Conservation (phyloP, 2,113 vertebrate species). For the Lonchura striata region DNA sequence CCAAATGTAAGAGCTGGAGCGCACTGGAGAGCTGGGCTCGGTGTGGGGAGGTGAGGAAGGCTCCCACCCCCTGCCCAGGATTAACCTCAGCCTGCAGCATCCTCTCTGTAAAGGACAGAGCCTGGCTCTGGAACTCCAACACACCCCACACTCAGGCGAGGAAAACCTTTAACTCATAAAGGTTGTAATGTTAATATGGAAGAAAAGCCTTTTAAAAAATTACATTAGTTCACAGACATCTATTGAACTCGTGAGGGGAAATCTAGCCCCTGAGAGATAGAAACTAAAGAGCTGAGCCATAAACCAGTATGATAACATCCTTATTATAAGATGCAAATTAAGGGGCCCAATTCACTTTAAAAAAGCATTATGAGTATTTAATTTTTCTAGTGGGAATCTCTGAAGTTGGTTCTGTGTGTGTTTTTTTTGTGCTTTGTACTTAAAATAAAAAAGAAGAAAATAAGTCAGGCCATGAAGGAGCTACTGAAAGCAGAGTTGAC, state of each 20-base stretch:
- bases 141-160: neutral
- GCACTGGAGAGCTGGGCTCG: slow-evolving; percentile 64
- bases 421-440: slow-evolving; percentile 58
- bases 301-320: slow-evolving; percentile 82
- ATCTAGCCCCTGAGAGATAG: slow-evolving; percentile 81
- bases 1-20: slow-evolving; percentile 70
- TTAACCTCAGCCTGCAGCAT: neutral
- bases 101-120: neutral
- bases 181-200: slow-evolving; percentile 72
- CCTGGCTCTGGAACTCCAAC: neutral
- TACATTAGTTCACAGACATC: slow-evolving; percentile 77
- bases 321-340: slow-evolving; percentile 85
- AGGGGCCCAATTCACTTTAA: slow-evolving; percentile 80
- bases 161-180: slow-evolving; percentile 65
- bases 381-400: slow-evolving; percentile 82
- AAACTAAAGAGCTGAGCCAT: slow-evolving; percentile 78
- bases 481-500: slow-evolving; percentile 32
- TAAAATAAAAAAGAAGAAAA: slow-evolving; percentile 34
- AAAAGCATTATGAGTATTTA: slow-evolving; percentile 84
- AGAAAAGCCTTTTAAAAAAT: slow-evolving; percentile 75
- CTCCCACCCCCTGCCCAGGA: neutral
- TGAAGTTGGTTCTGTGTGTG: slow-evolving; percentile 70
- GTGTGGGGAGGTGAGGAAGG: slow-evolving; percentile 61
- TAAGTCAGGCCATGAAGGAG: slow-evolving; percentile 21
- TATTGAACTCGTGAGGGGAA: slow-evolving; percentile 80